These are phyloP conservation scores for Spinus olivaceus DNA, from an alignment of 2,797 vertebrate genomes.

Conservation along the genomic window DNA sequence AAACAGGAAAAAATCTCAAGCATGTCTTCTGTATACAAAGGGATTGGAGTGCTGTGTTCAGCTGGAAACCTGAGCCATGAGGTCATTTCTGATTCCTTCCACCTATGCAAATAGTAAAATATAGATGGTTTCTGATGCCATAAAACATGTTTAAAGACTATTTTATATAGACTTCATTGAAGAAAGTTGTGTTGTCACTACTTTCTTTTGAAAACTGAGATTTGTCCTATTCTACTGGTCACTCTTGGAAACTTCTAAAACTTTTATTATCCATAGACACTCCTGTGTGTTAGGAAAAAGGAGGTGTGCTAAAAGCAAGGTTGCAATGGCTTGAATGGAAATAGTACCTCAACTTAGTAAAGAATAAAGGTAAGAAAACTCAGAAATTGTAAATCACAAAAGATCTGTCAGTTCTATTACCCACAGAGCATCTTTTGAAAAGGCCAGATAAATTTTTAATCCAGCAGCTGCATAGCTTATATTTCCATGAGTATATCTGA, in stretches of 20 bases:
- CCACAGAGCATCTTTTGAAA: not conserved
- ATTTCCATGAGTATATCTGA: not conserved
- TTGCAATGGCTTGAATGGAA: not conserved
- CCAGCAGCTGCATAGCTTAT: not conserved
- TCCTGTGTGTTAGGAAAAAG: not conserved
- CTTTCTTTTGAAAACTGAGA: not conserved
- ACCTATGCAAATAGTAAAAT: conserved; percentile 51
- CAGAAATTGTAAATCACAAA: not conserved
- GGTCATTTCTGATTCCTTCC: conserved; percentile 14
- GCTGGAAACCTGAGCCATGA: conserved; percentile 10
- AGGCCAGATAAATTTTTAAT: not conserved
- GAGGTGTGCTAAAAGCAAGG: not conserved
- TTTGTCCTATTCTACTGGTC: not conserved
- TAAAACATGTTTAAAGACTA: not conserved
- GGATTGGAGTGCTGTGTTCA: not conserved
- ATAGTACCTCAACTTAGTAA: not conserved
- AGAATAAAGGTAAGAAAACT: not conserved
- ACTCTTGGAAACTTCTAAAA: conserved; percentile 1
- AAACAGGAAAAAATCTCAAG: not conserved
- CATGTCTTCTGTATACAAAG: not conserved
- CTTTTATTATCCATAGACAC: not conserved
- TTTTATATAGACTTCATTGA: not conserved
- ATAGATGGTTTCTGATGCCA: not conserved
- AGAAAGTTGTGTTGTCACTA: conserved; percentile 17
- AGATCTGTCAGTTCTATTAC: not conserved